Percentiles rank a stretch among this genome's conserved stretches.
phyloP scores from a whole-genome alignment of 2,797 vertebrate species.

The Clarias laeviceps region DNA sequence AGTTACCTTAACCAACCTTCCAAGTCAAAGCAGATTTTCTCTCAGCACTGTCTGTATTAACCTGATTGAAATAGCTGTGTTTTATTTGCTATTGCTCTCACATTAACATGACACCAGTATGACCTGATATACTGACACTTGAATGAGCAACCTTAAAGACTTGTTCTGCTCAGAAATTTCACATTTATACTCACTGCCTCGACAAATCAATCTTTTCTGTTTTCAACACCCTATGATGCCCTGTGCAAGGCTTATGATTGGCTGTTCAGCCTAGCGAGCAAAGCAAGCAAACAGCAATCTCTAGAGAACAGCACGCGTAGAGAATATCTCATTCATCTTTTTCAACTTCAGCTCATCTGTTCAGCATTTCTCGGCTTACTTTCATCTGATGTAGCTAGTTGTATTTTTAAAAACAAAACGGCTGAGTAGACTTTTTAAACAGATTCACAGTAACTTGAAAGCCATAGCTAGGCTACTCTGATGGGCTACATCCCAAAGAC shows the following conservation, averaged over 20 bases:
- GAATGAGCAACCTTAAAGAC: neutral
- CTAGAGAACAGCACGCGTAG: constrained; percentile 1
- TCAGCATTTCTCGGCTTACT: constrained; percentile 10
- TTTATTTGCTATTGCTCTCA: neutral
- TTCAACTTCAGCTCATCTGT: constrained; percentile 4
- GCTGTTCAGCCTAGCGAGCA: constrained; percentile 18
- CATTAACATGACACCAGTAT: neutral
- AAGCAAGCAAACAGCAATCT: constrained; percentile 22
- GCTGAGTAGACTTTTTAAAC: constrained; percentile 6
- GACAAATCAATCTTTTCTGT: constrained; percentile 5
- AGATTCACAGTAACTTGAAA: constrained; percentile 8
- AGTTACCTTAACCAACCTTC: constrained; percentile 4
- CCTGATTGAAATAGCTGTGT: neutral
- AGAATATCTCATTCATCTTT: constrained; percentile 19
- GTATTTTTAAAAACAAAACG: constrained; percentile 10
- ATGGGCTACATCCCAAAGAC: neutral
- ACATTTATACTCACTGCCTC: neutral
- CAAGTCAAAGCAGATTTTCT: neutral
- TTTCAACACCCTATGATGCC: neutral
- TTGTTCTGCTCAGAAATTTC: neutral
- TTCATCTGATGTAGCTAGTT: neutral
- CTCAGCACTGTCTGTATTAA: neutral
- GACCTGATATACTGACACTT: neutral
- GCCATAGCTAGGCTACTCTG: neutral
- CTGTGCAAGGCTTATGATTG: constrained; percentile 12